Evolutionary conservation across 1,140 invertebrate species (phyloP), one percentile per base, ranked within the genome.

Genomic region (Drosophila orena): DNA sequence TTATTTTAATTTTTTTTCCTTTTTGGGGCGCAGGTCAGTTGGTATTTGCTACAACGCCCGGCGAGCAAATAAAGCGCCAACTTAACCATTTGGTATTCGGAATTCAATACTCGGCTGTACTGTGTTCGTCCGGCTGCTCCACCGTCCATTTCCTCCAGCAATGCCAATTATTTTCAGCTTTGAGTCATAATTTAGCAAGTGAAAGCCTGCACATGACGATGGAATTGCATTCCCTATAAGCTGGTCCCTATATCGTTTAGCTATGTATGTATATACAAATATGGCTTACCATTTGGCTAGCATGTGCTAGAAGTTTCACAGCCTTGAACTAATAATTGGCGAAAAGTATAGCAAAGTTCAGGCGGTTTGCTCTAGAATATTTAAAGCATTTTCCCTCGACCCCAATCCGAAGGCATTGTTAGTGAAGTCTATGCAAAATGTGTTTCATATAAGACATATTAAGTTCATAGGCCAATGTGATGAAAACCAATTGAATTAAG

Each of bases 111-210:
- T 60, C 22, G 17, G 11, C 12, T 58, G 30, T 47, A 47, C 38
- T 46, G 42, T 35, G 20, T 15, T 17, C 22, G 20, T 15, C 22
- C 22, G 20, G 15, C 22, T 17, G 35, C 20, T 27, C 10, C 38
- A 35, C 46, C 58, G 22, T 38, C 35, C 47, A 27, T 50, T 73
- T 69, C 24, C 64, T 35, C 38, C 6, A 50, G 55, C 69, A 73
- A 80, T 76, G 72, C 72, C 81, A 84, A 84, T 84, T 85, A 85
- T 72, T 73, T 84, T 77, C 58, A 84, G 73, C 47, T 73, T 75
- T 81, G 52, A 52, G 80, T 77, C 46, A 78, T 78, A 78, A 81
- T 81, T 81, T 62, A 77, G 27, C 60, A 81, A 77, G 79, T 77
- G 79, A 81, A 81, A 68, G 61, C 49, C 61, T 73, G 79, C 79